Conservation (phyloP, 2,797 vertebrate genomes). For the Phrynocephalus vlangalii region DNA sequence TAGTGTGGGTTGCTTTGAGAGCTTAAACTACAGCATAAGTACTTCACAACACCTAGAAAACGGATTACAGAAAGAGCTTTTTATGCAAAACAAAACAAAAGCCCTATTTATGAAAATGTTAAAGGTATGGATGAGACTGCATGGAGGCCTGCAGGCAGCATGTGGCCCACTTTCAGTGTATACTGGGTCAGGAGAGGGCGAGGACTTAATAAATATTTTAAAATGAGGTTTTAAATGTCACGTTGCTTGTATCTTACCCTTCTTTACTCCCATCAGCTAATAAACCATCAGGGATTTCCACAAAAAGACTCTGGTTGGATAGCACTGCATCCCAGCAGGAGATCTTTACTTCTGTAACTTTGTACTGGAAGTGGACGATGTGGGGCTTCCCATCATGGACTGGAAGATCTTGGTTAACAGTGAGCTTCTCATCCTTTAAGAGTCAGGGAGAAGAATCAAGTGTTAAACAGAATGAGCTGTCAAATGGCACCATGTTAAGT, state of each 20-base stretch:
- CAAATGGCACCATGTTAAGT: not conserved
- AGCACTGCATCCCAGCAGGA: conserved; percentile 93
- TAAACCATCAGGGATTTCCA: conserved; percentile 91
- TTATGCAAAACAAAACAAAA: no score
- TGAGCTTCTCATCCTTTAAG: conserved; percentile 90
- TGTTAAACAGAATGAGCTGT: not conserved
- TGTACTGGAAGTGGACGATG: conserved; percentile 91
- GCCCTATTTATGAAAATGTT: no score
- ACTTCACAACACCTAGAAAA: no score
- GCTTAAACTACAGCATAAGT: no score
- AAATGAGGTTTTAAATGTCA: no score
- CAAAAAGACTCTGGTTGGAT: conserved; percentile 89
- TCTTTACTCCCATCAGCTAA: conserved; percentile 96
- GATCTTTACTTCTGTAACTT: conserved; percentile 89
- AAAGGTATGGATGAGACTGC: no score
- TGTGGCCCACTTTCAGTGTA: no score
- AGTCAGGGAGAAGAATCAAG: not conserved
- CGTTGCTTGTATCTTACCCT: conserved; percentile 80
- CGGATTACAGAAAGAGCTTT: no score
- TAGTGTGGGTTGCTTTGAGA: no score
- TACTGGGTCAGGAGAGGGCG: no score
- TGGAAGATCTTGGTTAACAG: conserved; percentile 89
- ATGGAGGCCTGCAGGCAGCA: no score
- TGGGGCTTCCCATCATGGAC: conserved; percentile 85
- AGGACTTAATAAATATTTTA: no score